Conservation (phyloP, 30 jellyfish, hydroid and myxozoan genomes). For the Clytia hemisphaerica region DNA sequence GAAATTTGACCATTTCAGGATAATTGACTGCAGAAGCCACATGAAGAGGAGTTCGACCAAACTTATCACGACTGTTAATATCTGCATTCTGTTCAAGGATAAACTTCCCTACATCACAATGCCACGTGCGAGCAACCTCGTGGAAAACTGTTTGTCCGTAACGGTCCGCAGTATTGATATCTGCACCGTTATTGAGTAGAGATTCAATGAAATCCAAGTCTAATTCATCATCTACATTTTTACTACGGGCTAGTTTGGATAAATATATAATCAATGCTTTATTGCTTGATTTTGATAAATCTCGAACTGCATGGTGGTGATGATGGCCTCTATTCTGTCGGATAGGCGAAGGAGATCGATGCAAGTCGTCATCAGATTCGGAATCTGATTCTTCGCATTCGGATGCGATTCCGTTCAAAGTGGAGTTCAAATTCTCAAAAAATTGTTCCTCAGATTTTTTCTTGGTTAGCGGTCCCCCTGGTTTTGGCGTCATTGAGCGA, state of each 20-base stretch:
- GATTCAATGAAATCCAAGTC: constrained; percentile 71
- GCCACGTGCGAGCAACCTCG: constrained; percentile 88
- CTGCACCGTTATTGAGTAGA: constrained; percentile 65
- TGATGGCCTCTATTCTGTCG: too few species aligned
- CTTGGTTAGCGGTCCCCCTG: too few species aligned
- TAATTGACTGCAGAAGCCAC: constrained; percentile 84
- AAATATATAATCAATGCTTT: constrained; percentile 50
- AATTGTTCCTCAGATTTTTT: too few species aligned
- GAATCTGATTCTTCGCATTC: constrained; percentile 14
- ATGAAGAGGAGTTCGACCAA: constrained; percentile 81
- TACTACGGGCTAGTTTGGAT: constrained; percentile 54
- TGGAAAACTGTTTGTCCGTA: constrained; percentile 81
- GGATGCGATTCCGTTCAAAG: constrained; percentile 63
- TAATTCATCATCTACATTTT: constrained; percentile 32
- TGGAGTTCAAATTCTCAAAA: constrained; percentile 34
- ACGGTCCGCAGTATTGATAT: constrained; percentile 47
- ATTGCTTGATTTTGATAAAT: constrained; percentile 21
- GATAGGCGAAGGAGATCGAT: background rate
- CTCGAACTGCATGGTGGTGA: background rate
- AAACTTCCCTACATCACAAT: constrained; percentile 72
- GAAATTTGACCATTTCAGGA: constrained; percentile 69
- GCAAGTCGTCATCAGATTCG: constrained; percentile 45
- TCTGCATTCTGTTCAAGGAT: constrained; percentile 45
- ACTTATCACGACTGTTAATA: constrained; percentile 51
- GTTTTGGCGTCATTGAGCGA: too few species aligned